These are phyloP conservation scores for Parnassius mnemosyne DNA, from an alignment of 2,888 invertebrate species.

Conservation along the genomic window DNA sequence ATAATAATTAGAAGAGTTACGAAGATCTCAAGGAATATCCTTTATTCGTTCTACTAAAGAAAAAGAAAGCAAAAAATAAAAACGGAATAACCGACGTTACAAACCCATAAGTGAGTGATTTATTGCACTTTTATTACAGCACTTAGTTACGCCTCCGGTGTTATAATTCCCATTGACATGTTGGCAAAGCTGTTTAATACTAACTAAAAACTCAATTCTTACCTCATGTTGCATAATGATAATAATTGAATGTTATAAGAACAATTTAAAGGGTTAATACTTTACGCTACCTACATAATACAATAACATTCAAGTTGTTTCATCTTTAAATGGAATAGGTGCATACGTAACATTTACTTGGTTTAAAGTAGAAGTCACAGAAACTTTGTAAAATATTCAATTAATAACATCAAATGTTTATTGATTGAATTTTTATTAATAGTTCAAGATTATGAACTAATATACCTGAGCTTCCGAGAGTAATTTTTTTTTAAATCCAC, in stretches of 20 bases:
- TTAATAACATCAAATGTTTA: too few relatives aligned
- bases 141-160: slow-evolving; percentile 65
- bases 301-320: slow-evolving; percentile 13
- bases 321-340: slow-evolving; percentile 24
- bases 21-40: slow-evolving; percentile 13
- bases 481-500: too few relatives aligned
- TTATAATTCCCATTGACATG: slow-evolving; percentile 43
- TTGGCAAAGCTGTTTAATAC: slow-evolving; percentile 33
- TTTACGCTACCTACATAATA: slow-evolving; percentile 30
- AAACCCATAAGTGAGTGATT: slow-evolving; percentile 56
- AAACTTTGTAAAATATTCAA: too few relatives aligned
- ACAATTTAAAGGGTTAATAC: slow-evolving; percentile 36
- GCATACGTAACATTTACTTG: slow-evolving; percentile 16
- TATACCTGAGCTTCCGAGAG: too few relatives aligned
- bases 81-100: slow-evolving; percentile 28
- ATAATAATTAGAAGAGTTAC: background rate
- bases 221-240: slow-evolving; percentile 37
- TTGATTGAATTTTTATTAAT: too few relatives aligned
- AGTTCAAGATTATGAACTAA: too few relatives aligned
- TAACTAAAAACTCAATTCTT: slow-evolving; percentile 34
- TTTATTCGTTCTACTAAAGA: slow-evolving; percentile 1
- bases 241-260: slow-evolving; percentile 37
- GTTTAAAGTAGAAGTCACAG: background rate
- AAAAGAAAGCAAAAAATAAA: slow-evolving; percentile 23
- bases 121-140: slow-evolving; percentile 61